phyloP scores from a whole-genome alignment of 1,140 invertebrate species.

The Epicauta chinensis region DNA sequence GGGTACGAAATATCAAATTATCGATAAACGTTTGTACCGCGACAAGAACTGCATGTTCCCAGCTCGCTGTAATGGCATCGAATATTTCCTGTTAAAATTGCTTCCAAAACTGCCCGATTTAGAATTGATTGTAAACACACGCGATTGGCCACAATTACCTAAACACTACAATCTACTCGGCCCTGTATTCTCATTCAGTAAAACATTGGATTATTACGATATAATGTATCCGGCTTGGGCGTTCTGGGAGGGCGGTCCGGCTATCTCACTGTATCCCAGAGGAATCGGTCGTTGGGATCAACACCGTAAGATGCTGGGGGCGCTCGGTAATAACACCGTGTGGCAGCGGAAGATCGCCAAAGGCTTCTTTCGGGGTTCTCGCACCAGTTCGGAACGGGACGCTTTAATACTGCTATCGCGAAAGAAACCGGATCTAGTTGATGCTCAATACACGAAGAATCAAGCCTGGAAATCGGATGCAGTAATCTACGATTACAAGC shows the following conservation, averaged over 20 bases:
- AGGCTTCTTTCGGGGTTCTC: slow-evolving; percentile 90
- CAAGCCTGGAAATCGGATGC: slow-evolving; percentile 95
- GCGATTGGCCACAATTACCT: slow-evolving; percentile 87
- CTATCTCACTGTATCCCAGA: slow-evolving; percentile 85
- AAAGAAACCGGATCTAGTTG: slow-evolving; percentile 67
- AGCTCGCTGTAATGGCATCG: slow-evolving; percentile 81
- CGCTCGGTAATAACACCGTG: slow-evolving; percentile 55
- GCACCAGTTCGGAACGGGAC: slow-evolving; percentile 87
- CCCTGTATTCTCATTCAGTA: slow-evolving; percentile 94
- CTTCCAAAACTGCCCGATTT: slow-evolving; percentile 66
- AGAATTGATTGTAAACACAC: slow-evolving; percentile 83
- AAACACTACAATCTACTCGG: slow-evolving; percentile 54
- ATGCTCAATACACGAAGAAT: slow-evolving; percentile 96
- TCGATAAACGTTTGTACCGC: slow-evolving; percentile 73
- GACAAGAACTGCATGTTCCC: slow-evolving; percentile 87
- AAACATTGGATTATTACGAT: slow-evolving; percentile 79
- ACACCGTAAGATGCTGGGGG: slow-evolving; percentile 64
- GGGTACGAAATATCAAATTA: slow-evolving; percentile 82
- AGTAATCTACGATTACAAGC: slow-evolving; percentile 47
- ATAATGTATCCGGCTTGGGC: slow-evolving; percentile 97
- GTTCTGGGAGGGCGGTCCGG: slow-evolving; percentile 96
- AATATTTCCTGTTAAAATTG: slow-evolving; percentile 76
- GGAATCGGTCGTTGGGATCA: slow-evolving; percentile 89
- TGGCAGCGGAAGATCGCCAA: slow-evolving; percentile 73
- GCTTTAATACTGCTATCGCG: slow-evolving; percentile 81